Base-by-base conservation (phyloP, 2,113 vertebrate species). In the Suricata suricatta region DNA sequence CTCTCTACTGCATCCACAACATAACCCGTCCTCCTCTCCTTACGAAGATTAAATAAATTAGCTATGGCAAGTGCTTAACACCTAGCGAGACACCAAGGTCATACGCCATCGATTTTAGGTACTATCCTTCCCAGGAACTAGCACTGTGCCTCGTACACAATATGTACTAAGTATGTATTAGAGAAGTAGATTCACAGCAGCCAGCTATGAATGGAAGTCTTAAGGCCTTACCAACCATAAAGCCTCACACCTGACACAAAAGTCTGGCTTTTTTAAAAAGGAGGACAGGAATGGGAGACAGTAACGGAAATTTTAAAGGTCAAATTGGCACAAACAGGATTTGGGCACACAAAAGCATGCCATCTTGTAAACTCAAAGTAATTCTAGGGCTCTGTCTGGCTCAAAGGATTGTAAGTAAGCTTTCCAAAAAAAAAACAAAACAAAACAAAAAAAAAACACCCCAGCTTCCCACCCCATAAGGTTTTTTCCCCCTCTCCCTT, bases 251-350 rank as follows among this genome's bases (percentile, higher is more conserved):
- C 85, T 93, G 87, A 85, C 54, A 94, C 83, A 11, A 79, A 87
- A 44, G 87, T 81, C 93, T 91, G 95, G 13, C 35, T 92, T 93
- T 54, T 54, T 57, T 76, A 29, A 19, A 27, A 52, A 69, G 54
- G 50, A 82, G 33, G 47, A 66, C 0, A 77, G 29, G 71, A 66
- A 88, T 12, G 38, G 60, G 23, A 97, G 74, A 71, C 4, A 77
- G 63, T 41, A 91, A 94, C 31, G 68, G 83, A 76, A 97, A 98
- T 84, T 96, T 96, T 93, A 97, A 98, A 99, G 98, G 98, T 98
- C 98, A 98, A 7, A 98, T 98, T 94, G 98, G 97, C 97, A 98
- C 98, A 98, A 98, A 96, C 66, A 90, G 95, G 95, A 97, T 94
- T 98, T 98, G 96, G 95, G 97, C 93, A 97, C 98, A 93, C 93